These are phyloP conservation scores for Nothoprocta pentlandii DNA, from an alignment of 2,113 vertebrate species.

Conservation along the genomic window DNA sequence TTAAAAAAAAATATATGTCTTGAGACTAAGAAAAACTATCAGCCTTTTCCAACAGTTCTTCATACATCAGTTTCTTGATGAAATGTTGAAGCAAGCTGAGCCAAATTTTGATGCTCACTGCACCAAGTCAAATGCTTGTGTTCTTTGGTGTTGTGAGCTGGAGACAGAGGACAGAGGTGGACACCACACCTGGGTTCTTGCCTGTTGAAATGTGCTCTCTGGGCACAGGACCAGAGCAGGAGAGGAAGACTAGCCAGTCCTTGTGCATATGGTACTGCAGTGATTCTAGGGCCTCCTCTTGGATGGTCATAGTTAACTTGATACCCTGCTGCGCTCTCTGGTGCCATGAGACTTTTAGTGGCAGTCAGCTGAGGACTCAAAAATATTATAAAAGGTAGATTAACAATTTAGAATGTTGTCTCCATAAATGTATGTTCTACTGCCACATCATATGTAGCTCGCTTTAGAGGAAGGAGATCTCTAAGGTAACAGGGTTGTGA, in stretches of 20 bases:
- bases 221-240: not conserved
- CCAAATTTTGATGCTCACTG: not conserved
- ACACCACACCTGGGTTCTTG: too few relatives aligned
- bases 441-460: not conserved
- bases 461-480: not conserved
- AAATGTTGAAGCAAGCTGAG: not conserved
- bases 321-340: not conserved
- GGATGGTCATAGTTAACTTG: not conserved
- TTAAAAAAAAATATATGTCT: not conserved
- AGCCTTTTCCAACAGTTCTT: not conserved
- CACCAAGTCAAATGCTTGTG: not conserved
- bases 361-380: not conserved
- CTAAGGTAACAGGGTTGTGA: rapidly evolving
- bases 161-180: not conserved
- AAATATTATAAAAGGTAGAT: not conserved
- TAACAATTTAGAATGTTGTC: not conserved
- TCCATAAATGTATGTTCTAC: not conserved
- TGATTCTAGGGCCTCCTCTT: too few relatives aligned
- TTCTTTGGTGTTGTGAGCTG: not conserved
- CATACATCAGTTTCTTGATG: not conserved
- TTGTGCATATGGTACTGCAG: not conserved
- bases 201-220: not conserved
- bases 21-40: not conserved
- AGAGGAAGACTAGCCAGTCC: not conserved
- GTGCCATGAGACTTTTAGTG: not conserved